Evolutionary conservation across 2,113 vertebrate genomes (phyloP), one percentile per base, ranked within the genome.

Genomic region (Holacanthus passer): DNA sequence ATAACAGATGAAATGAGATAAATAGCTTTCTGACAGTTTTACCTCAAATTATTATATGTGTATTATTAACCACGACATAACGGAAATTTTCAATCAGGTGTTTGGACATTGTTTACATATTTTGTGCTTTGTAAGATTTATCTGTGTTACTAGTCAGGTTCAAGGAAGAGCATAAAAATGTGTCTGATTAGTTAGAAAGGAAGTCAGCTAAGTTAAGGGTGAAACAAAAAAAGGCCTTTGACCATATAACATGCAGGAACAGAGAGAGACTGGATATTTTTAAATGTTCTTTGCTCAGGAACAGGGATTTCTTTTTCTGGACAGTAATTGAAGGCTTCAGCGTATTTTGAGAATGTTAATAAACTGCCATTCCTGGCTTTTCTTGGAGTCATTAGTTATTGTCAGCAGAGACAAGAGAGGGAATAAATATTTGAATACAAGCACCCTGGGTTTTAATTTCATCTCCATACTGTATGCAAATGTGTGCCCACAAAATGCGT

Each of bases 221-320:
- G 20, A n/a, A 66, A 43, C 24, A 56, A 56, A 55, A 75, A 53
- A 50, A 52, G 45, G 5, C 32, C n/a, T 65, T 65, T 43, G 35
- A 43, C 71, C 3, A 0, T 11, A 6, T 7, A 62, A 22, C 1
- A 31, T 41, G 8, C 27, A 19, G 52, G 13, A 63, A 19, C 1
- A 7, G 3, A 41, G 39, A 59, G 22, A 31, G 17, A 14, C 6
- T 31, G 27, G 32, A 32, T 52, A 16, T 39, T 63, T 60, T 78
- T 52, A 32, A 41, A n/a, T 41, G 17, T 62, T 20, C 5, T 62
- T 27, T 3, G 39, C 20, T 3, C 7, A 43, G 27, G n/a, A 73
- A 47, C 47, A 16, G 39, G 55, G 55, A 39, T 27, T 48, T 24
- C 9, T 59, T 27, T 29, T 31, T 37, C 37, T 37, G 24, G 35